These are phyloP conservation scores for Ernsta delagoae DNA, from an alignment of 2,888 invertebrate genomes.

Conservation along the genomic window DNA sequence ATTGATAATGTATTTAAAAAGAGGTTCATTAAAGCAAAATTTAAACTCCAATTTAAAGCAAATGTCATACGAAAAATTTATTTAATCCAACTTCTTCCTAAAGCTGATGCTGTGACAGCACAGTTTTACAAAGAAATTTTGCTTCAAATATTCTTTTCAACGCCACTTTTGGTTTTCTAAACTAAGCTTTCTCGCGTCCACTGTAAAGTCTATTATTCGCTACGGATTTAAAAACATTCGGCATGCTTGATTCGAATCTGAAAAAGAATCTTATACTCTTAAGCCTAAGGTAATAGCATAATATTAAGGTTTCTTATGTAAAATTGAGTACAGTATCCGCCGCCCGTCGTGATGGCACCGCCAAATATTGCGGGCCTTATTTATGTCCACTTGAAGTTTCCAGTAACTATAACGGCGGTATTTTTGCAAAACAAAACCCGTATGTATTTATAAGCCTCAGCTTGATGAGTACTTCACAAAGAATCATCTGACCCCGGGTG, in stretches of 20 bases:
- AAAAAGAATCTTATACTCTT: conserved; percentile 43
- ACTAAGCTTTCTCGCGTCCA: conserved; percentile 55
- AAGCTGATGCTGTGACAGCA: conserved; percentile 70
- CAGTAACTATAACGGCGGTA: conserved; percentile 67
- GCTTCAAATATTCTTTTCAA: conserved; percentile 56
- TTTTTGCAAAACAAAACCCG: conserved; percentile 49
- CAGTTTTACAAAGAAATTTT: conserved; percentile 73
- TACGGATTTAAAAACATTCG: conserved; percentile 56
- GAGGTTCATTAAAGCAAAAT: conserved; percentile 47
- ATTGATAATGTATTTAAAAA: neutral
- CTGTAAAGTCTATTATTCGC: conserved; percentile 62
- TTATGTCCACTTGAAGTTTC: conserved; percentile 83
- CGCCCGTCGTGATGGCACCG: conserved; percentile 75
- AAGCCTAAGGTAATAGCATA: conserved; percentile 49
- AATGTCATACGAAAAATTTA: conserved; percentile 67
- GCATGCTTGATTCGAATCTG: conserved; percentile 39
- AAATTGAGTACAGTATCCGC: conserved; percentile 61
- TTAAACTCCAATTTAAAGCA: conserved; percentile 63
- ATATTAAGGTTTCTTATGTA: conserved; percentile 48
- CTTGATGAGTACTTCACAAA: conserved; percentile 24
- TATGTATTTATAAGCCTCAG: conserved; percentile 35
- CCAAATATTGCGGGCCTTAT: conserved; percentile 82
- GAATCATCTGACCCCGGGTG: conserved; percentile 15
- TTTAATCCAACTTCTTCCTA: conserved; percentile 73
- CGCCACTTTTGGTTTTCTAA: conserved; percentile 53